Conservation (phyloP, 2,888 invertebrate genomes). For the Crocallis elinguaria region DNA sequence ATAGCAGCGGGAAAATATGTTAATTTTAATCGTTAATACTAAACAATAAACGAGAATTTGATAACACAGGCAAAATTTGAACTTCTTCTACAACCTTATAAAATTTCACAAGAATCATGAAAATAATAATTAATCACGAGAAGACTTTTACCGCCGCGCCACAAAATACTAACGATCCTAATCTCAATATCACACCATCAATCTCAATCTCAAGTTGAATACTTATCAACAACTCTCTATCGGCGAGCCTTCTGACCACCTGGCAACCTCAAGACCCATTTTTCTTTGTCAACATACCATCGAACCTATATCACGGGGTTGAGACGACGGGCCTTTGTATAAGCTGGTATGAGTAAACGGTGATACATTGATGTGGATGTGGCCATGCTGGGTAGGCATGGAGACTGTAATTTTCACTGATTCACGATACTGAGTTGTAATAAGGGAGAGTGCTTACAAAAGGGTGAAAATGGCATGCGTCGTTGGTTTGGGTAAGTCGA, state of each 20-base stretch:
- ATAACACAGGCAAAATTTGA: neutral
- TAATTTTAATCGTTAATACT: too few species aligned
- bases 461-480: too few species aligned
- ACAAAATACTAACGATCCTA: constrained; percentile 1
- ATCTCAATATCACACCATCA: constrained; percentile 13
- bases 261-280: constrained; percentile 32
- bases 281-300: constrained; percentile 35
- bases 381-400: neutral
- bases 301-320: constrained; percentile 19
- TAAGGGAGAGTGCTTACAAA: too few species aligned
- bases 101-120: neutral
- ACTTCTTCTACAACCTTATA: neutral
- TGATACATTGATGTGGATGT: neutral
- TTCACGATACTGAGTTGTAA: too few species aligned
- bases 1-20: too few species aligned
- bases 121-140: neutral
- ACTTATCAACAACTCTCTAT: constrained; percentile 18
- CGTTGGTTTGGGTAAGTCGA: too few species aligned
- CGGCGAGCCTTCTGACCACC: constrained; percentile 32
- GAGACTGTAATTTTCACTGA: neutral
- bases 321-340: neutral
- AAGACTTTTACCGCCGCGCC: neutral
- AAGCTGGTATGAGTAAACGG: neutral
- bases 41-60: too few species aligned
- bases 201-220: constrained; percentile 30